These are phyloP conservation scores for Calosoma granatense DNA, from an alignment of 1,140 invertebrate species.

Conservation along the genomic window DNA sequence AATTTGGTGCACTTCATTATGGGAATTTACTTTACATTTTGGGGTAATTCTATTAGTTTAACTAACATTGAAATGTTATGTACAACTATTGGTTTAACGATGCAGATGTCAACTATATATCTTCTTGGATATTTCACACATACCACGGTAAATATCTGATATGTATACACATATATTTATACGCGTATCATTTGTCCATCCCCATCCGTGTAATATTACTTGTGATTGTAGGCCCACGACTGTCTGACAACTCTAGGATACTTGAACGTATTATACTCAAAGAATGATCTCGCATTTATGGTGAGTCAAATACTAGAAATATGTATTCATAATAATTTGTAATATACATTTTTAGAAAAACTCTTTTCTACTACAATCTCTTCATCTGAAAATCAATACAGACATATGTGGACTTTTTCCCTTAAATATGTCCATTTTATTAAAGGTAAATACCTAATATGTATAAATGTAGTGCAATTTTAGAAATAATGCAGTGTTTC, in stretches of 20 bases:
- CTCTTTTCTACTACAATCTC: background rate
- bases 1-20: background rate
- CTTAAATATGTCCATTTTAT: background rate
- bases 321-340: too few species aligned
- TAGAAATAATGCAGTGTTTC: conserved; percentile 1
- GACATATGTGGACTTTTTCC: background rate
- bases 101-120: background rate
- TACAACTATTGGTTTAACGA: background rate
- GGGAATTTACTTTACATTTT: background rate
- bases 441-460: background rate
- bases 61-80: background rate
- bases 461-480: too few species aligned
- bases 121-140: background rate
- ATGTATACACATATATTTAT: too few species aligned
- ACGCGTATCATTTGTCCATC: too few species aligned
- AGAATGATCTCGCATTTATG: too few species aligned
- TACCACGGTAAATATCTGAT: too few species aligned
- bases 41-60: too few species aligned
- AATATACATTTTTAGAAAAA: background rate
- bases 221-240: too few species aligned
- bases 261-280: too few species aligned
- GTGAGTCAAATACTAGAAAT: too few species aligned
- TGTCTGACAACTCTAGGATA: too few species aligned
- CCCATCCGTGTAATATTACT: too few species aligned
- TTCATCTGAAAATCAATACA: background rate